Evolutionary conservation across 2,797 vertebrate species (phyloP).

Genomic region (Anisognathus igniventris): DNA sequence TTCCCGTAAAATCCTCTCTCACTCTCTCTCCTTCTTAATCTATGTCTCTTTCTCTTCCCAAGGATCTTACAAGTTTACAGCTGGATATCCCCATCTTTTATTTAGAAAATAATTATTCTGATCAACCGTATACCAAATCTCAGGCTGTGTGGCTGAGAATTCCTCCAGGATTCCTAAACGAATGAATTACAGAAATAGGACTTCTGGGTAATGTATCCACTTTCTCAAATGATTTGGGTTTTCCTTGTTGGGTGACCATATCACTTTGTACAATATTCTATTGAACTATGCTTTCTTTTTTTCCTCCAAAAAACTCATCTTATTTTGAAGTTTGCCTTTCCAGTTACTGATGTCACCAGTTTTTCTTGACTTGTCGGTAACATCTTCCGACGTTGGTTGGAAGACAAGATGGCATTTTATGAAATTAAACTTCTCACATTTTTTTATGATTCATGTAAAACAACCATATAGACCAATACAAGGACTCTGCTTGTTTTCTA

Average conservation of each 20-base stretch:
- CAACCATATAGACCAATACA: neutral
- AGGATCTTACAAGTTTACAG: neutral
- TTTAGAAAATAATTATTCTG: neutral
- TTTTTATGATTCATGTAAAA: neutral
- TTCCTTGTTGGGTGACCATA: neutral
- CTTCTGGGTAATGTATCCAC: accelerated
- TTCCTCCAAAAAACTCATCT: neutral
- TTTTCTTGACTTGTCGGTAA: neutral
- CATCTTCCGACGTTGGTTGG: neutral
- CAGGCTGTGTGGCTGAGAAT: neutral
- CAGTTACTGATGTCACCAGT: neutral
- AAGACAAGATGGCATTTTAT: neutral
- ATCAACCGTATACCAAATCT: neutral
- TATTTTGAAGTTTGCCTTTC: neutral
- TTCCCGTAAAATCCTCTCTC: neutral
- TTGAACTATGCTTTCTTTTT: neutral
- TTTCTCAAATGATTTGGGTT: accelerated
- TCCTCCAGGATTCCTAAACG: neutral
- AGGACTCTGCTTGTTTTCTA: neutral
- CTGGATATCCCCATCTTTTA: neutral
- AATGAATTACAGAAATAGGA: neutral
- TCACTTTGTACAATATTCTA: neutral
- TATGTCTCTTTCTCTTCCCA: neutral
- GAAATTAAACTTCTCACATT: neutral
- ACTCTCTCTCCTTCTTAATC: neutral